phyloP scores from a whole-genome alignment of 2,888 invertebrate species.

The Tinea trinotella region DNA sequence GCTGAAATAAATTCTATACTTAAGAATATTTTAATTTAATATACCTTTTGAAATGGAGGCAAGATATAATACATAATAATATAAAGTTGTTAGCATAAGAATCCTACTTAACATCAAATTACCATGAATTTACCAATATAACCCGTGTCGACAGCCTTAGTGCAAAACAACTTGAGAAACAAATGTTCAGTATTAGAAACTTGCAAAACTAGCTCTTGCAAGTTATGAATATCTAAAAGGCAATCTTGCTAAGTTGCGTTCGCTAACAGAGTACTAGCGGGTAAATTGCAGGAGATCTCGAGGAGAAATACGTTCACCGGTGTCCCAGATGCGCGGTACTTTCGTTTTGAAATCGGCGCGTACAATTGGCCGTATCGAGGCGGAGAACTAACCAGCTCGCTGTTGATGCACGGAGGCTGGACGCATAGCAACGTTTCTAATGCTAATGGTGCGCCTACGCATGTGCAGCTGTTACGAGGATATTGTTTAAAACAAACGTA shows the following conservation, averaged over 20 bases:
- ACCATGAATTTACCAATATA: slow-evolving; percentile 7
- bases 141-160: slow-evolving; percentile 9
- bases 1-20: neutral
- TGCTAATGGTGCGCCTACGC: slow-evolving; percentile 22
- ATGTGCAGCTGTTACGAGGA: slow-evolving; percentile 4
- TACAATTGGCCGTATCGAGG: slow-evolving; percentile 67
- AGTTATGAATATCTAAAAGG: slow-evolving; percentile 55
- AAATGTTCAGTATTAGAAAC: slow-evolving; percentile 48
- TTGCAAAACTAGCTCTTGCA: slow-evolving; percentile 43
- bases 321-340: slow-evolving; percentile 70
- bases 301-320: slow-evolving; percentile 67
- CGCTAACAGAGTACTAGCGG: slow-evolving; percentile 51
- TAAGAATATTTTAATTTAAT: neutral
- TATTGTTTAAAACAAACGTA: neutral
- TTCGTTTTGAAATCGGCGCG: slow-evolving; percentile 72
- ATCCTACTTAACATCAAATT: neutral
- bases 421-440: slow-evolving; percentile 32
- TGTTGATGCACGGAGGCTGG: slow-evolving; percentile 11
- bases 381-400: slow-evolving; percentile 1
- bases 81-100: slow-evolving; percentile 3
- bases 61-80: neutral
- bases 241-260: slow-evolving; percentile 54
- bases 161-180: slow-evolving; percentile 25
- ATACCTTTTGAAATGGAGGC: neutral
- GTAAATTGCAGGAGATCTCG: slow-evolving; percentile 66